A percentile compares a stretch with the other conserved stretches of the same genome.
These are phyloP conservation scores for Adoxophyes honmai DNA, from an alignment of 1,140 invertebrate genomes.

Conservation along the genomic window DNA sequence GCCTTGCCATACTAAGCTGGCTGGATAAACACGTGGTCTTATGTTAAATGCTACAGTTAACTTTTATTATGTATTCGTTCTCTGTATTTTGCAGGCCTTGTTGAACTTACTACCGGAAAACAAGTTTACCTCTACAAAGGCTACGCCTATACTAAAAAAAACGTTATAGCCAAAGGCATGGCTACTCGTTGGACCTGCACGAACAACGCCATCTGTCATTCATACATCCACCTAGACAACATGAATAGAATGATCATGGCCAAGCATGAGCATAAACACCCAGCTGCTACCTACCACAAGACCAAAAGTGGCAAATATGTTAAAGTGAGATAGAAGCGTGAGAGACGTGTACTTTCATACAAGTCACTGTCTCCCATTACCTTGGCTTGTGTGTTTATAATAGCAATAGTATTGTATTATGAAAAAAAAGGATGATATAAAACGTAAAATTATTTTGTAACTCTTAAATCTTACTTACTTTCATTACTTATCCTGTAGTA, in stretches of 20 bases:
- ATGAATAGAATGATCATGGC: background rate
- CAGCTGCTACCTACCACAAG: background rate
- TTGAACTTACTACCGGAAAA: constrained; percentile 23
- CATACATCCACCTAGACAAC: background rate
- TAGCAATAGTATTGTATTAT: no score
- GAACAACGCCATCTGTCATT: background rate
- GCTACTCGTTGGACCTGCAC: constrained; percentile 25
- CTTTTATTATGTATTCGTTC: background rate
- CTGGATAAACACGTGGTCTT: no score
- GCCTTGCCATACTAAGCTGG: no score
- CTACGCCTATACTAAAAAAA: constrained; percentile 27
- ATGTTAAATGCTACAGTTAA: no score
- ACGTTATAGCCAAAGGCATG: constrained; percentile 16
- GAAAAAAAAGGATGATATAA: no score
- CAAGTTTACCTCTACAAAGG: constrained; percentile 24
- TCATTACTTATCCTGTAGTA: no score
- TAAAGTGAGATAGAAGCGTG: no score
- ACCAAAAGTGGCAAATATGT: background rate
- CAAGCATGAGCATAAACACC: background rate
- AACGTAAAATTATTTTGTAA: no score
- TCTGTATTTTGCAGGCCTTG: constrained; percentile 22
- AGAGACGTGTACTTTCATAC: no score
- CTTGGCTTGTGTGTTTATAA: no score
- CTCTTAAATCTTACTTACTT: no score
- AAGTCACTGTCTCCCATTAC: no score